These are phyloP conservation scores for Sprattus sprattus DNA, from an alignment of 2,113 vertebrate genomes.

Conservation along the genomic window DNA sequence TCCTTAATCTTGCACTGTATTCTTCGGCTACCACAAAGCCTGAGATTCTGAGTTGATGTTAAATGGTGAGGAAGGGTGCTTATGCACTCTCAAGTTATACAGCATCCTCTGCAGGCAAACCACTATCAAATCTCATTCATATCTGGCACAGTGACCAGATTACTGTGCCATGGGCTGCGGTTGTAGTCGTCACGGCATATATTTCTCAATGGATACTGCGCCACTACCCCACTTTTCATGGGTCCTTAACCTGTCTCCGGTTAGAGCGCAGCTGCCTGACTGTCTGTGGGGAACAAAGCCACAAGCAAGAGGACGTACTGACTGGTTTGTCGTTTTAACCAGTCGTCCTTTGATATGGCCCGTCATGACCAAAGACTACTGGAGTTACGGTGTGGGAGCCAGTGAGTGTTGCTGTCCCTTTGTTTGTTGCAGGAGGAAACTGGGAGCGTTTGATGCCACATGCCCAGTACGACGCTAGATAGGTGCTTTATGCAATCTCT, in stretches of 20 bases:
- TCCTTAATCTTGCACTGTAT: background rate
- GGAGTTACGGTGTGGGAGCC: background rate
- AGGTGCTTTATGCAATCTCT: background rate
- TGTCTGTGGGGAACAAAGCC: background rate
- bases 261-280: background rate
- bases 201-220: background rate
- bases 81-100: background rate
- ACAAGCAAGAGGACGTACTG: background rate
- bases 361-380: background rate
- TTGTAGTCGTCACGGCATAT: background rate
- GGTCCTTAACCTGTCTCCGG: background rate
- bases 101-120: background rate
- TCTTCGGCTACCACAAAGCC: background rate
- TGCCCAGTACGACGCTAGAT: background rate
- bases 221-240: background rate
- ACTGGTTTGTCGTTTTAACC: background rate
- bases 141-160: background rate
- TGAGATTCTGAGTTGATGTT: background rate
- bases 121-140: background rate
- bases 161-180: background rate
- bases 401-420: background rate
- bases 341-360: background rate
- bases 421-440: background rate
- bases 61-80: background rate
- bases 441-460: conserved; percentile 14